These are phyloP conservation scores for Cacoxenus indagator DNA, from an alignment of 2,888 invertebrate species.

Conservation along the genomic window DNA sequence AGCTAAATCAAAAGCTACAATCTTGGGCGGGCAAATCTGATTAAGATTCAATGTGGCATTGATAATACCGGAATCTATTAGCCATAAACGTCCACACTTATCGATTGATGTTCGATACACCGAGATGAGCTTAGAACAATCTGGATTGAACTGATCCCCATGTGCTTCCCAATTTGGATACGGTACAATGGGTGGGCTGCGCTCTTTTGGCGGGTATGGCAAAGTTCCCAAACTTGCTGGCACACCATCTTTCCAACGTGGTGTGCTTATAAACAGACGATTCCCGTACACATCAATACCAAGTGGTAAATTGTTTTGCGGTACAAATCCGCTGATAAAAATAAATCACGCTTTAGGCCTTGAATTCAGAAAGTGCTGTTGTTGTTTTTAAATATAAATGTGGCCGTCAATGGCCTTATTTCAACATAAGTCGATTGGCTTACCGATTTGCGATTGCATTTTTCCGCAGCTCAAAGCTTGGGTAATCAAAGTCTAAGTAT, in stretches of 20 bases:
- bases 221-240: slow-evolving; percentile 82
- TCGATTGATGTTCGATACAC: slow-evolving; percentile 84
- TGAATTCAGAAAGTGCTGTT: background rate
- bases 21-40: slow-evolving; percentile 81
- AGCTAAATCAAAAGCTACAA: slow-evolving; percentile 79
- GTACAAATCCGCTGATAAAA: slow-evolving; percentile 76
- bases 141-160: slow-evolving; percentile 65
- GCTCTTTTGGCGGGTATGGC: slow-evolving; percentile 74
- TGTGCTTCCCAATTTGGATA: slow-evolving; percentile 80
- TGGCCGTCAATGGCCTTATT: background rate
- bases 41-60: slow-evolving; percentile 78
- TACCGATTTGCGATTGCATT: slow-evolving; percentile 75
- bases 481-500: slow-evolving; percentile 80
- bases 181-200: slow-evolving; percentile 78
- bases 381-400: background rate
- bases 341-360: slow-evolving; percentile 13
- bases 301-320: slow-evolving; percentile 81
- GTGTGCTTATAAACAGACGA: slow-evolving; percentile 81
- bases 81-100: slow-evolving; percentile 83
- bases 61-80: slow-evolving; percentile 84
- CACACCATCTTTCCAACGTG: slow-evolving; percentile 82
- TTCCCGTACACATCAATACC: slow-evolving; percentile 80
- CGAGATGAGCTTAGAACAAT: slow-evolving; percentile 81
- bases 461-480: slow-evolving; percentile 73
- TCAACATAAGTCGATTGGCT: slow-evolving; percentile 32